Base-by-base conservation (phyloP, 92 coral and sea anemone species). In the Palythoa grandis region DNA sequence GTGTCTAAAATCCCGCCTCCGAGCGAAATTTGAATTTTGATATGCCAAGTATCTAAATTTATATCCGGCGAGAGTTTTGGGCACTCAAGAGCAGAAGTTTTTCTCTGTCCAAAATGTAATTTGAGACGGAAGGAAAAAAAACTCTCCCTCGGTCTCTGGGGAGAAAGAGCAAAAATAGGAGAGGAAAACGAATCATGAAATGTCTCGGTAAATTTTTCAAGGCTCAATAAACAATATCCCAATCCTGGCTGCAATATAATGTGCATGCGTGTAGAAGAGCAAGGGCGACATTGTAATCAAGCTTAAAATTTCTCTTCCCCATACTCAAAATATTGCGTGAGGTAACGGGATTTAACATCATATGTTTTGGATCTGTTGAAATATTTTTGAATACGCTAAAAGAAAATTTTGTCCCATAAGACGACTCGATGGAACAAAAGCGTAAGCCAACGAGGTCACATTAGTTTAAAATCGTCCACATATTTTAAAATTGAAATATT, bases 1-100 rank as follows among this genome's bases (percentile, higher is more conserved):
- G 23, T 25, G 22, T 63, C 43, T 7, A 12, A 48, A 63, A 80
- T 80, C 85, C 83, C 85, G 85, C 85, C 85, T 80, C 85, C 85
- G 52, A 65, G 74, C 85, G 85, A 80, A 80, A 80, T 66, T 80
- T 80, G 85, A 80, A 80, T 80, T 80, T 80, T 80, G 85, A 80
- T 80, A 80, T 80, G 85, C 74, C 8, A 69, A 69, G 19, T 37
- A 69, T 17, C 74, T 23, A 50, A 52, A 47, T 80, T 43, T 80
- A 80, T 20, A 66, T 80, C 74, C 73, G 85, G 85, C 85, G 54
- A 70, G 60, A 80, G 74, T 66, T 80, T 48, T 22, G 60, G 66
- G 40, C 29, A 39, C 52, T 47, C 4, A 47, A 40, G 19, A 20
- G 35, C 78, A 19, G 43, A 57, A 25, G 43, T 29, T 58, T 78